Evolutionary conservation across 2,888 invertebrate genomes (phyloP).

Genomic region (Agrochola macilenta): DNA sequence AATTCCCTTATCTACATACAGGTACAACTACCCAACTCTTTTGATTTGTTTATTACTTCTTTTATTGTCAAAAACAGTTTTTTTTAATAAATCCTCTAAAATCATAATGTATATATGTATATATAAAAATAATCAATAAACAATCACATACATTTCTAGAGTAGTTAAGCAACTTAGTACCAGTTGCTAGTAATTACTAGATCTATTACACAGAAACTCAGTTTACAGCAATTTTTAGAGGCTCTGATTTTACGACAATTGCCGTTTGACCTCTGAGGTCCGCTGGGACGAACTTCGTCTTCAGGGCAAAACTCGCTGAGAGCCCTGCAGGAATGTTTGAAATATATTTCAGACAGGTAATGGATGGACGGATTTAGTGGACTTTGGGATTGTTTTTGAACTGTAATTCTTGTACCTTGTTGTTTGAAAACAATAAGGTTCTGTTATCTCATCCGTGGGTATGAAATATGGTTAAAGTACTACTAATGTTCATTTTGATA

Average conservation of each 20-base stretch:
- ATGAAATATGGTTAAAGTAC: no score
- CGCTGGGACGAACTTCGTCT: conserved; percentile 26
- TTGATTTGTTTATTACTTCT: no score
- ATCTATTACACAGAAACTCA: not conserved
- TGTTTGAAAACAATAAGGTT: not conserved
- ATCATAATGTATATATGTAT: no score
- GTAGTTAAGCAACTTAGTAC: no score
- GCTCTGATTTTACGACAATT: conserved; percentile 27
- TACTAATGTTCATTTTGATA: no score
- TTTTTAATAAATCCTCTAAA: no score
- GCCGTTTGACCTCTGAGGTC: conserved; percentile 26
- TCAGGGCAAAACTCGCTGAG: conserved; percentile 17
- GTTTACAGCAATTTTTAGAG: not conserved
- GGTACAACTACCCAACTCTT: no score
- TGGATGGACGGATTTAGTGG: conserved; percentile 35
- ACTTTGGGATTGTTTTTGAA: conserved; percentile 32
- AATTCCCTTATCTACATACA: no score
- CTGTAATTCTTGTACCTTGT: not conserved
- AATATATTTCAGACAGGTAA: conserved; percentile 38
- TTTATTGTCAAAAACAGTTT: no score
- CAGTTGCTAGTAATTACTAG: not conserved
- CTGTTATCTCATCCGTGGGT: not conserved
- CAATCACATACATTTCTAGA: no score
- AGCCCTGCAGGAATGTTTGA: conserved; percentile 35
- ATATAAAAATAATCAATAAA: no score